phyloP scores from a whole-genome alignment of 2,888 invertebrate genomes.

The Xestia rhomboidea region DNA sequence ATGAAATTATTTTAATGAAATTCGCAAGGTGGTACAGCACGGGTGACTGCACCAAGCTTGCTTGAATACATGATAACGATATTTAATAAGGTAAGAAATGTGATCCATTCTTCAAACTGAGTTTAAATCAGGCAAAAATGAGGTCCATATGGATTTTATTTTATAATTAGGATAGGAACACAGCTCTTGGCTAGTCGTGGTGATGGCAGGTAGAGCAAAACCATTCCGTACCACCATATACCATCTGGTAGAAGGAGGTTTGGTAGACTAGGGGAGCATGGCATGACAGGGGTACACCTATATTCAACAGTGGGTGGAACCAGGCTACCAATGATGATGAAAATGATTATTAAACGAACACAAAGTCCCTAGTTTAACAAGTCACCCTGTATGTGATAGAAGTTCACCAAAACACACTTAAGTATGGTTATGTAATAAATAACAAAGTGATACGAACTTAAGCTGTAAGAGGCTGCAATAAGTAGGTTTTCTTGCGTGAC shows the following conservation, averaged over 20 bases:
- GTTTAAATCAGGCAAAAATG: background rate
- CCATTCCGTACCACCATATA: too few species aligned
- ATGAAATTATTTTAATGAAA: background rate
- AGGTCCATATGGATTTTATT: background rate
- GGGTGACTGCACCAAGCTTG: background rate
- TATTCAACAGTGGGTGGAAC: background rate
- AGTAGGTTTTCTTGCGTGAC: slow-evolving; percentile 57
- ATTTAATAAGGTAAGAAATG: background rate
- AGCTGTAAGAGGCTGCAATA: slow-evolving; percentile 51
- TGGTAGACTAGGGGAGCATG: too few species aligned
- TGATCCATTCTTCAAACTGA: background rate
- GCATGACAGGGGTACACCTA: too few species aligned
- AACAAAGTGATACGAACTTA: slow-evolving; percentile 55
- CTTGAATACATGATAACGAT: background rate
- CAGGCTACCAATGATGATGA: background rate
- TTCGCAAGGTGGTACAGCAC: background rate
- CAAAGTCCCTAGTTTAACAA: background rate
- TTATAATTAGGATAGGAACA: background rate
- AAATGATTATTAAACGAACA: background rate
- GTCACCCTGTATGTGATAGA: slow-evolving; percentile 20
- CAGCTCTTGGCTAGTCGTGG: background rate
- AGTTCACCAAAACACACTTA: slow-evolving; percentile 56
- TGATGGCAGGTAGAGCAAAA: background rate
- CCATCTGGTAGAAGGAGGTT: too few species aligned
- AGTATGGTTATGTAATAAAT: slow-evolving; percentile 53